Conservation (phyloP, 2,797 vertebrate genomes). For the Manis crassicaudata region DNA sequence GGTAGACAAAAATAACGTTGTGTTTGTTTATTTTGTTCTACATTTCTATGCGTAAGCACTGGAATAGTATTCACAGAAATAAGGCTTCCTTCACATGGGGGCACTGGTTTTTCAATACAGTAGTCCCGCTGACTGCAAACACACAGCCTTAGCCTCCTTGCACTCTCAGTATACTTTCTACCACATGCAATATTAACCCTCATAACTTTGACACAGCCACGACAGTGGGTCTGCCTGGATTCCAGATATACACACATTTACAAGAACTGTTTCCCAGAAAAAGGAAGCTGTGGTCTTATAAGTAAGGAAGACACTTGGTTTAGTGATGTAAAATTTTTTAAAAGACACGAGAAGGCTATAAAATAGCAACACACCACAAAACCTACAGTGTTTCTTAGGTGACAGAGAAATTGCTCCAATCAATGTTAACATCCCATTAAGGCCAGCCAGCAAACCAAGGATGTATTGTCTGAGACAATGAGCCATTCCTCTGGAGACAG, state of each 20-base stretch:
- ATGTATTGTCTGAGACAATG: slow-evolving; percentile 58
- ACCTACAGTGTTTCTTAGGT: slow-evolving; percentile 59
- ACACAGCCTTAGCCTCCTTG: background rate
- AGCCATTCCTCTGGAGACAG: slow-evolving; percentile 65
- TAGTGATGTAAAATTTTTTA: slow-evolving; percentile 37
- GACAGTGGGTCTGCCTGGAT: background rate
- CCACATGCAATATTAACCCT: background rate
- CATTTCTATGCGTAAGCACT: background rate
- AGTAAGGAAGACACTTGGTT: slow-evolving; percentile 48
- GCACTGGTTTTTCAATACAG: background rate
- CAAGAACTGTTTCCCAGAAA: slow-evolving; percentile 64
- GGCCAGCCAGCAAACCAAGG: slow-evolving; percentile 55
- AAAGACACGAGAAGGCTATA: slow-evolving; percentile 26
- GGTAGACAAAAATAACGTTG: background rate
- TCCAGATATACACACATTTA: slow-evolving; percentile 70
- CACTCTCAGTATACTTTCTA: background rate
- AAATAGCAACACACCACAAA: slow-evolving; percentile 65
- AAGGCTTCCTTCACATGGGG: background rate
- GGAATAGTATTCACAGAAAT: background rate
- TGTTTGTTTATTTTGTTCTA: background rate
- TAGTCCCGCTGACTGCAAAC: background rate
- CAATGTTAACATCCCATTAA: slow-evolving; percentile 76
- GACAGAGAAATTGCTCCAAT: slow-evolving; percentile 72
- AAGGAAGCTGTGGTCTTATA: slow-evolving; percentile 64
- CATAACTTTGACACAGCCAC: background rate